phyloP scores from a whole-genome alignment of 2,888 invertebrate species.

The Drosophila borealis region DNA sequence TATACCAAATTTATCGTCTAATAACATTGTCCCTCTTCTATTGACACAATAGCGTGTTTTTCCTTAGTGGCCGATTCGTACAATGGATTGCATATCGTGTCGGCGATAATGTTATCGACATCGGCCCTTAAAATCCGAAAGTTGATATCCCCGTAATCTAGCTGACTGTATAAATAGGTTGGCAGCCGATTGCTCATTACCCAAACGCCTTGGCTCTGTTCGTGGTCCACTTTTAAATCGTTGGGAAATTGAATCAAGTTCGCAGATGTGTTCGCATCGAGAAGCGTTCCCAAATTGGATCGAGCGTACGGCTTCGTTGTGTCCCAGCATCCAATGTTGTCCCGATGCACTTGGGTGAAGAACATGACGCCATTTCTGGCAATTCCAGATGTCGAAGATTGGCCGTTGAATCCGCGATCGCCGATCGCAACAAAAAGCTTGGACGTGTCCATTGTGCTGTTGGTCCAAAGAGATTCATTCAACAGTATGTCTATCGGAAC shows the following conservation, averaged over 20 bases:
- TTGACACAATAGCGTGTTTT: conserved; percentile 34
- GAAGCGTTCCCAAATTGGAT: conserved; percentile 86
- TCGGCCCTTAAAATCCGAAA: conserved; percentile 90
- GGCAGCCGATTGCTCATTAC: conserved; percentile 91
- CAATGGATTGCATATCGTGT: conserved; percentile 90
- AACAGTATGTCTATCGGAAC: conserved; percentile 89
- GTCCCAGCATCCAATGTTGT: conserved; percentile 93
- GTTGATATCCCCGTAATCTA: conserved; percentile 89
- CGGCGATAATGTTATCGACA: conserved; percentile 87
- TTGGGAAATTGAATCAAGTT: conserved; percentile 91
- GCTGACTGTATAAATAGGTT: conserved; percentile 88
- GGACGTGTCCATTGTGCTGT: conserved; percentile 75
- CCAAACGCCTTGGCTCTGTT: conserved; percentile 89
- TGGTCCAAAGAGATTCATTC: conserved; percentile 86
- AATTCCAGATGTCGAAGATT: conserved; percentile 91
- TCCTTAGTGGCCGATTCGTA: conserved; percentile 4
- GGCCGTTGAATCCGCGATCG: conserved; percentile 87
- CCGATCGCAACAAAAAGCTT: conserved; percentile 82
- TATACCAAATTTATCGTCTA: conserved; percentile 26
- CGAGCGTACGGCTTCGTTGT: conserved; percentile 89
- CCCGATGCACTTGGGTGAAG: conserved; percentile 91
- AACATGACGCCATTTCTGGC: conserved; percentile 90
- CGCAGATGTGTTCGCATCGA: conserved; percentile 54
- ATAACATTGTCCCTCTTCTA: conserved; percentile 70
- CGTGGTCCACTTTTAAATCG: conserved; percentile 91